Conservation (phyloP, 2,888 invertebrate species). For the Anoplius nigerrimus region DNA sequence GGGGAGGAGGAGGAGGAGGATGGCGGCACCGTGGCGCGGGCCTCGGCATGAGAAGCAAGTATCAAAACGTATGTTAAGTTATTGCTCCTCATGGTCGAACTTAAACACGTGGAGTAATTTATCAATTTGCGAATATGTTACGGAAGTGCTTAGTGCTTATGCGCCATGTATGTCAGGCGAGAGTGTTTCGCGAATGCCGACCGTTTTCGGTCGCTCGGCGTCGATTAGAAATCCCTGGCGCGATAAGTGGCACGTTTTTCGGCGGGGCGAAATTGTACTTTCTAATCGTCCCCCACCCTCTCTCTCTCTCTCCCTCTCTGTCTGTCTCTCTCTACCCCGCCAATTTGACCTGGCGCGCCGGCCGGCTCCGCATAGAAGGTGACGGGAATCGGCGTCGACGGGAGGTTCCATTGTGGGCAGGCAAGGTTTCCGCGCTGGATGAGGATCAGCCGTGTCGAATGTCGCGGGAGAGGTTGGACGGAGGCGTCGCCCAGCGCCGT, state of each 20-base stretch:
- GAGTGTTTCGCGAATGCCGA: constrained; percentile 44
- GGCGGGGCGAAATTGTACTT: too few relatives aligned
- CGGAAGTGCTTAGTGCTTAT: constrained; percentile 58
- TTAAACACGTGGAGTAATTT: constrained; percentile 64
- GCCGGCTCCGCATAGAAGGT: neutral
- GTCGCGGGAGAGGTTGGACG: too few relatives aligned
- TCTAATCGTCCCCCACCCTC: neutral
- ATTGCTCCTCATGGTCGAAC: constrained; percentile 61
- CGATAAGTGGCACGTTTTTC: too few relatives aligned
- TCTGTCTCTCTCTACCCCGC: too few relatives aligned
- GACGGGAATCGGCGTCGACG: too few relatives aligned
- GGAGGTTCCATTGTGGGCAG: too few relatives aligned
- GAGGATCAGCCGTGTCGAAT: too few relatives aligned
- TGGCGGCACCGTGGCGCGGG: neutral
- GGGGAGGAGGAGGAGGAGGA: neutral
- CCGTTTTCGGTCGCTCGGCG: constrained; percentile 17
- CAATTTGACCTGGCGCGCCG: neutral
- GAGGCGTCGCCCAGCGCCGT: neutral
- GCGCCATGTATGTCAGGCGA: constrained; percentile 47
- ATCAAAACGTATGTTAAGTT: constrained; percentile 62
- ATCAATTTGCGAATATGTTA: constrained; percentile 63
- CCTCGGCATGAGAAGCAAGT: constrained; percentile 35
- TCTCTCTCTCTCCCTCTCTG: neutral
- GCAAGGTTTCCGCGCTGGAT: too few relatives aligned
- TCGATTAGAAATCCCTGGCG: neutral